phyloP scores from a whole-genome alignment of 2,797 vertebrate genomes.

The Cuculus canorus region DNA sequence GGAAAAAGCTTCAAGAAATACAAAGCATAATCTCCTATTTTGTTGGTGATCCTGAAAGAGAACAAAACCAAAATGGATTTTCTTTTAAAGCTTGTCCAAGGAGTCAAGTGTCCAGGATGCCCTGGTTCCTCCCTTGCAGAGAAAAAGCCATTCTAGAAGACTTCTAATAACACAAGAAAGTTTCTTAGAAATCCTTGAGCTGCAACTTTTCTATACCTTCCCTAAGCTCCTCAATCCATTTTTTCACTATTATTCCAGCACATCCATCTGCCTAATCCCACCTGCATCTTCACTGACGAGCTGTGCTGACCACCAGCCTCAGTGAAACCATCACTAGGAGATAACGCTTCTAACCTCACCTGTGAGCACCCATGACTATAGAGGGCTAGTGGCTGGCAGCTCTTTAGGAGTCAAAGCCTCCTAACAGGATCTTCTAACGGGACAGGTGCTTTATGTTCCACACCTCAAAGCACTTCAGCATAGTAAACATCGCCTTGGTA shows the following conservation, averaged over 20 bases:
- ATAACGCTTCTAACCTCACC: neutral
- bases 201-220: neutral
- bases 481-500: neutral
- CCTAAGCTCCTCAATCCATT: neutral
- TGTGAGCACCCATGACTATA: neutral
- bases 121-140: neutral
- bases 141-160: neutral
- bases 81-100: neutral
- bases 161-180: neutral
- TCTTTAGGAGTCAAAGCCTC: neutral
- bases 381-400: neutral
- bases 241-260: neutral
- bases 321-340: neutral
- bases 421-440: neutral
- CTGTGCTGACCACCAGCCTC: neutral
- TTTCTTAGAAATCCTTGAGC: neutral
- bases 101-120: neutral
- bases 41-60: slow-evolving; percentile 65
- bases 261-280: neutral
- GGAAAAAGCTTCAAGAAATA: slow-evolving; percentile 75
- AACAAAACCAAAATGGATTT: slow-evolving; percentile 3
- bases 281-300: neutral
- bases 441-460: rapidly evolving
- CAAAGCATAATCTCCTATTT: slow-evolving; percentile 39
- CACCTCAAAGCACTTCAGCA: neutral